Evolutionary conservation across 37 sponge, comb jelly and placozoan species (phyloP).

Genomic region (Oopsacas minuta): DNA sequence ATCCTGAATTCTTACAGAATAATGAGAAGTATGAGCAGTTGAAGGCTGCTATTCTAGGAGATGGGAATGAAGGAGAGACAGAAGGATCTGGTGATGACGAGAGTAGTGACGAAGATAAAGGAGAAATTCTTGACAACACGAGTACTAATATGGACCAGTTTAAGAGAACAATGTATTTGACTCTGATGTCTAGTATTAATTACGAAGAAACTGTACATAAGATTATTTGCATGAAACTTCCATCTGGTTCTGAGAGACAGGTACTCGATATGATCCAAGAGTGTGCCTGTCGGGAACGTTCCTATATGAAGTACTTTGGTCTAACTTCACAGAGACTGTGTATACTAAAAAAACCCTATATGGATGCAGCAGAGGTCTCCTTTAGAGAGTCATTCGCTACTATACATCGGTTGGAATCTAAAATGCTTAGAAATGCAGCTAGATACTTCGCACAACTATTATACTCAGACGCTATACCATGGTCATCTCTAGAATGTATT

Average conservation of each 20-base stretch:
- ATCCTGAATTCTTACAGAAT: slow-evolving; percentile 66
- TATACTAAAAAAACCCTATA: slow-evolving; percentile 68
- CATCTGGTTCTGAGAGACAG: slow-evolving; percentile 71
- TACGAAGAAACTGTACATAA: slow-evolving; percentile 98
- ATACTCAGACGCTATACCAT: slow-evolving; percentile 89
- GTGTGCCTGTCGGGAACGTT: slow-evolving; percentile 80
- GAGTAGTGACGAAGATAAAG: slow-evolving; percentile 37
- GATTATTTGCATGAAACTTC: slow-evolving; percentile 56
- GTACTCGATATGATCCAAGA: slow-evolving; percentile 71
- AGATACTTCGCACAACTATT: slow-evolving; percentile 83
- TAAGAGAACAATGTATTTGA: slow-evolving; percentile 82
- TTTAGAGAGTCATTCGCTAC: slow-evolving; percentile 82
- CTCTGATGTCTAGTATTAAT: slow-evolving; percentile 84
- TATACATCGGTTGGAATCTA: slow-evolving; percentile 89
- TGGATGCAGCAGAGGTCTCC: slow-evolving; percentile 47
- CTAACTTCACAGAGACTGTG: slow-evolving; percentile 63
- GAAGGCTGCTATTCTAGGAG: slow-evolving; percentile 43
- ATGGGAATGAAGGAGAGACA: slow-evolving; percentile 23
- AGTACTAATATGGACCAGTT: slow-evolving; percentile 46
- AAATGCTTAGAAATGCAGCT: slow-evolving; percentile 86
- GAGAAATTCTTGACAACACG: slow-evolving; percentile 63
- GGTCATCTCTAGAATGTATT: slow-evolving; percentile 77
- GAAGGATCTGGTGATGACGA: not conserved
- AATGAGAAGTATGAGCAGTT: slow-evolving; percentile 66
- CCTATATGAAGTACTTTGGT: slow-evolving; percentile 74